Base-by-base conservation (phyloP, 1,140 invertebrate genomes). In the Drosophila melanica region DNA sequence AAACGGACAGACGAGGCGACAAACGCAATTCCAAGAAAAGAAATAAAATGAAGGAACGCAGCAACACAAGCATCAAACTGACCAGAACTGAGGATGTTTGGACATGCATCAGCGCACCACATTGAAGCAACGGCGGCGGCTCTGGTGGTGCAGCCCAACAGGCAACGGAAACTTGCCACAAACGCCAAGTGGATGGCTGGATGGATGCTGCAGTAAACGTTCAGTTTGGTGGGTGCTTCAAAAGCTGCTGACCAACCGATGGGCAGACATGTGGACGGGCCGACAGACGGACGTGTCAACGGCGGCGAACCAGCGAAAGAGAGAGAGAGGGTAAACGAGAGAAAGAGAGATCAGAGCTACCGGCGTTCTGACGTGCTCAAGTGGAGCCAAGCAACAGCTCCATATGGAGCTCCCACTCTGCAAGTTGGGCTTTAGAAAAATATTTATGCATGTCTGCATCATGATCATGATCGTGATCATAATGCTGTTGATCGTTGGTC, bases 41-140 rank as follows among this genome's bases (percentile, higher is more conserved):
- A 82, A 74, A 87, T 86, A 89, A 87, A 87, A 89, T 72, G 62
- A 76, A 76, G 44, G 64, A 58, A 65, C 63, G 20, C 16, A 75
- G 57, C 55, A 68, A 68, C 60, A 80, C 53, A 57, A 50, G 66
- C 80, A 72, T 65, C 75, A 86, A 87, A 87, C 84, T 87, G 84
- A 87, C 84, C 84, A 87, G 84, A 87, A 87, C 84, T 89, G 84
- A 87, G 87, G 84, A 89, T 82, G 84, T 87, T 87, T 84, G 84
- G 84, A 68, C 80, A 87, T 87, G 84, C 84, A 84, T 87, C 84
- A 65, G 67, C 65, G 84, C 84, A 72, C 57, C 72, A 63, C 50
- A 54, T 68, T 69, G 59, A 39, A 27, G 27, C 42, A 18, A 6
- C 44, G 35, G 18, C 30, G 1, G 39, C 30, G 4, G 39, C 12